These are phyloP conservation scores for Microctenopoma steveboyesi DNA, from an alignment of 2,797 vertebrate genomes.

Conservation along the genomic window DNA sequence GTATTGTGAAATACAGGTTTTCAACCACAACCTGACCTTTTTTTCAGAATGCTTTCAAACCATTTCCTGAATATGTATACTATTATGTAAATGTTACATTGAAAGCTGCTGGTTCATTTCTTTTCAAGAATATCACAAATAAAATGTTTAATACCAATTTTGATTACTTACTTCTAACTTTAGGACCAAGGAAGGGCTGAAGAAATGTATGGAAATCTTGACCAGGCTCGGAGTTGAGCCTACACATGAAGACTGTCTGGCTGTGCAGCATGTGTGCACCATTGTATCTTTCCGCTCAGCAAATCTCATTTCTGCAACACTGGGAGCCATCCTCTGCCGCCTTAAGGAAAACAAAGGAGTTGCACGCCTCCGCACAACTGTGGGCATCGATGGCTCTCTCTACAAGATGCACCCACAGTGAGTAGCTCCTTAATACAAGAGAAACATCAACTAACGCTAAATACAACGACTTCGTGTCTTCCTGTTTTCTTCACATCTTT, in stretches of 20 bases:
- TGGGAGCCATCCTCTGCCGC: conserved; percentile 91
- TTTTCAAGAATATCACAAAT: not conserved
- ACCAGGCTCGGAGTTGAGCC: conserved; percentile 94
- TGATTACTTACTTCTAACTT: not conserved
- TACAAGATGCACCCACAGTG: conserved; percentile 99
- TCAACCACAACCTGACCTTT: too few species aligned
- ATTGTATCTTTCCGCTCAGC: conserved; percentile 97
- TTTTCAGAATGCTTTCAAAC: too few species aligned
- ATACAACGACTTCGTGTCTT: not conserved
- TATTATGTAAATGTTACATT: not conserved
- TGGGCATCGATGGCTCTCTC: conserved; percentile 96
- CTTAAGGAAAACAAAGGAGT: conserved; percentile 93
- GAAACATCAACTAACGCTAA: not conserved
- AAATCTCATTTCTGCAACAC: conserved; percentile 90
- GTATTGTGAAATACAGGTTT: too few species aligned
- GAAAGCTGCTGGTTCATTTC: not conserved
- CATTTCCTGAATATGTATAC: too few species aligned
- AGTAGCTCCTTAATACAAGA: conserved; percentile 66
- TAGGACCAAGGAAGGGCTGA: conserved; percentile 95
- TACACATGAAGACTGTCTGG: conserved; percentile 92
- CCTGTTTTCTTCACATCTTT: not conserved
- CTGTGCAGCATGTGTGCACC: conserved; percentile 95
- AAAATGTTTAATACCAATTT: too few species aligned
- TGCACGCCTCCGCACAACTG: conserved; percentile 91
- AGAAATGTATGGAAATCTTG: conserved; percentile 95